Evolutionary conservation across 2,888 invertebrate genomes (phyloP).

Genomic region (Luperina nickerlii): DNA sequence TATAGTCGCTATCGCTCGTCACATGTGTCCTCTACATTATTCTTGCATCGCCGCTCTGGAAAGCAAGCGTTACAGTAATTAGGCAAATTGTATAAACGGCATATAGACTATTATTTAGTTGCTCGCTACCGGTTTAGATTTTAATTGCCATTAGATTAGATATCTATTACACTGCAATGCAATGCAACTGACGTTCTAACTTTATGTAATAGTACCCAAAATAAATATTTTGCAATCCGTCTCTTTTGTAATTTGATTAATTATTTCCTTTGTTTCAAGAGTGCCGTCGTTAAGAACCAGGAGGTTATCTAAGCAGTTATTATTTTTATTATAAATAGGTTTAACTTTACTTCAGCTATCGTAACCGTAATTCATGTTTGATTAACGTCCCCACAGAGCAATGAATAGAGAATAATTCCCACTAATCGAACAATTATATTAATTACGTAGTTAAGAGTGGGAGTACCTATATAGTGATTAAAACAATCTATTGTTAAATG

Average conservation of each 20-base stretch:
- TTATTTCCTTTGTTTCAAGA: constrained; percentile 56
- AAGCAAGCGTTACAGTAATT: constrained; percentile 83
- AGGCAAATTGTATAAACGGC: constrained; percentile 84
- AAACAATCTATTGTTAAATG: constrained; percentile 71
- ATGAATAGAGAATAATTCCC: constrained; percentile 74
- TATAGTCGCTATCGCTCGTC: constrained; percentile 48
- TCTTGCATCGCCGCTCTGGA: constrained; percentile 78
- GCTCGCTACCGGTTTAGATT: constrained; percentile 79
- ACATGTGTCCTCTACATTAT: constrained; percentile 53
- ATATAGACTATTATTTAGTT: constrained; percentile 78
- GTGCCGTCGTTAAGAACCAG: constrained; percentile 34
- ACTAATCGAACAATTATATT: constrained; percentile 74
- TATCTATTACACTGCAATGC: constrained; percentile 69
- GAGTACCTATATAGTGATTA: constrained; percentile 66
- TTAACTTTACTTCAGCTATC: constrained; percentile 41
- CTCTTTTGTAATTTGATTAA: constrained; percentile 57
- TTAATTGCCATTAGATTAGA: constrained; percentile 80
- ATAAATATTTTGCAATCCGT: constrained; percentile 68
- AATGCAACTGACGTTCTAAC: constrained; percentile 71
- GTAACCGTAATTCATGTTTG: constrained; percentile 65
- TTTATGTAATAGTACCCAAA: constrained; percentile 71
- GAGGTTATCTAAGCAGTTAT: constrained; percentile 50
- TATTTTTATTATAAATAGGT: constrained; percentile 45
- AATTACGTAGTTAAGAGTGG: constrained; percentile 67
- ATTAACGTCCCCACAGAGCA: constrained; percentile 68